Evolutionary conservation across 30 jellyfish, hydroid and myxozoan genomes (phyloP).

Genomic region (Pelagia noctiluca): DNA sequence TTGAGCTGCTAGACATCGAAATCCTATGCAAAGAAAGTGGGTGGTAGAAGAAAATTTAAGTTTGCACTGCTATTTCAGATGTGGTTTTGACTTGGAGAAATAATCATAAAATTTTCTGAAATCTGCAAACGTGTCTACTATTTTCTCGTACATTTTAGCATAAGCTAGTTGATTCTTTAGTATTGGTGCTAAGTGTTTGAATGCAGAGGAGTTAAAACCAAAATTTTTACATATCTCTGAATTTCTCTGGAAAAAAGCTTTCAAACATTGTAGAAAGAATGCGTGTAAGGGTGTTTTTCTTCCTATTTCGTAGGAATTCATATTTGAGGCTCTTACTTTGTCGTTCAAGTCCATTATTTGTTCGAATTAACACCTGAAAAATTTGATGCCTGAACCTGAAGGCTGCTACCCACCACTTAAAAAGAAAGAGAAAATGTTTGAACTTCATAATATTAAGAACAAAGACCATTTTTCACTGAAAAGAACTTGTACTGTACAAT

Average conservation of each 20-base stretch:
- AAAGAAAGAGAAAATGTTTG: not conserved
- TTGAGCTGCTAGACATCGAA: too few species aligned
- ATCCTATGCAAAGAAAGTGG: too few species aligned
- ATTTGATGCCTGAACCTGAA: not conserved
- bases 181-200: too few species aligned
- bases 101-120: too few species aligned
- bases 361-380: not conserved
- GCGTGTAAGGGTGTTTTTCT: not conserved
- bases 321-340: not conserved
- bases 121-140: too few species aligned
- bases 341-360: not conserved
- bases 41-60: too few species aligned
- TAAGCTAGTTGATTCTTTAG: too few species aligned
- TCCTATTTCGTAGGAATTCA: not conserved
- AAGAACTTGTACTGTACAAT: not conserved
- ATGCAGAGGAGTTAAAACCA: not conserved
- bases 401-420: not conserved
- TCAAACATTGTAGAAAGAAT: not conserved
- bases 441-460: too few species aligned
- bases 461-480: not conserved
- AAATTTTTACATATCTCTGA: not conserved
- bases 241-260: not conserved
- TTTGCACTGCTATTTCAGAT: too few species aligned
- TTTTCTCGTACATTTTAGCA: too few species aligned
- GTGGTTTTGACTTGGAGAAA: too few species aligned